Evolutionary conservation across 35 echinoderm and acorn worm species (phyloP), one percentile per base, ranked within the genome.

Genomic region (Hemicentrotus pulcherrimus): DNA sequence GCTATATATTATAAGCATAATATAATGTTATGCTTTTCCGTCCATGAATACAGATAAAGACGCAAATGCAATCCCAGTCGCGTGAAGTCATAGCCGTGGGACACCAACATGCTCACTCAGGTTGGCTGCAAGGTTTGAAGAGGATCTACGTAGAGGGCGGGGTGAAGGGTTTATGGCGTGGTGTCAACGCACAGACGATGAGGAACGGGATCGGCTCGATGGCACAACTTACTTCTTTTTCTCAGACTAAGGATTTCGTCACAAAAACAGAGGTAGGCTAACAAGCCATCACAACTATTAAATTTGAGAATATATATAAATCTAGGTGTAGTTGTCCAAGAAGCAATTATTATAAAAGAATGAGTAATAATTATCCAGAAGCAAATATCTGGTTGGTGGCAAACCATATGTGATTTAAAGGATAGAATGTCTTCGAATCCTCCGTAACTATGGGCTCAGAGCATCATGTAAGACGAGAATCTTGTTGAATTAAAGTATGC

Each of bases 161-260:
- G 16, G 91, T 99, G 7, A 28, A 31, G 9, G 98, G 98, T 35
- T 93, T 99, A 93, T 99, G 97, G 97, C 94, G 98, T 45, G 98
- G 98, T 50, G 96, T 96, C n/a, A 97, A 91, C 5, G 98, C 94
- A 24, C 97, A 97, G 2, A 95, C 97, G 32, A 86, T 95, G 5
- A 92, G 98, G 41, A 97, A 98, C 13, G 94, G 96, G 35, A 91
- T 98, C 15, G 98, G 98, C 31, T 99, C 98, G 18, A 96, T 94
- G 12, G 98, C 95, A 47, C 98, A 99, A 46, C 92, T 99, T n/a
- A 95, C 98, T 32, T 96, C 98, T 14, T 99, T 99, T 86, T 96
- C 97, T 15, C 92, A 87, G 1, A 91, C 85, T 10, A 99, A 97
- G 95, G 97, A 98, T 32, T 88, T 97, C 61, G 96, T 99, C 19